Evolutionary conservation across 2,888 invertebrate species (phyloP).

Genomic region (Argyra leucocephala): DNA sequence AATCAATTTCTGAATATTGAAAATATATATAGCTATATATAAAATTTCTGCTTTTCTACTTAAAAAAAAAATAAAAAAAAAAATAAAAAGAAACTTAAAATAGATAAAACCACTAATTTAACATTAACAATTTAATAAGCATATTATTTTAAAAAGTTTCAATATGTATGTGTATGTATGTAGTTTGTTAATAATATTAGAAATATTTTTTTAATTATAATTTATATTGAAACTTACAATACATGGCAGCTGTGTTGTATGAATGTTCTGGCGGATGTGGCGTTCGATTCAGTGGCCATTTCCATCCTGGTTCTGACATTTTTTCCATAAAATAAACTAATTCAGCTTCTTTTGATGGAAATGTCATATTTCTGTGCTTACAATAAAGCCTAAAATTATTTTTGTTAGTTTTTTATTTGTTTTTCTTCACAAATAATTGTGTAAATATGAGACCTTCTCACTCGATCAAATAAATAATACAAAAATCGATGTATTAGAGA

Average conservation of each 20-base stretch:
- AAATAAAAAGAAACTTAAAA: no score
- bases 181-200: background rate
- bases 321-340: slow-evolving; percentile 68
- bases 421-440: no score
- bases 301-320: slow-evolving; percentile 74
- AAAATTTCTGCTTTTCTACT: background rate
- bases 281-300: slow-evolving; percentile 64
- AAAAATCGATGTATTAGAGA: no score
- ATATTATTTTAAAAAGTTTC: no score
- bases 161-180: no score
- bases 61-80: background rate
- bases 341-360: slow-evolving; percentile 65
- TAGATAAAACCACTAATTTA: no score
- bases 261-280: slow-evolving; percentile 57
- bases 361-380: slow-evolving; percentile 57
- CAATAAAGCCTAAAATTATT: slow-evolving; percentile 57
- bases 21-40: background rate
- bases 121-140: no score
- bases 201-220: slow-evolving; percentile 13
- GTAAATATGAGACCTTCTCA: no score
- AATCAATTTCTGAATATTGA: no score
- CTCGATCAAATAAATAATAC: no score
- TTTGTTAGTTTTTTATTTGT: no score
- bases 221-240: slow-evolving; percentile 37
- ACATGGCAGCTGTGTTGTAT: slow-evolving; percentile 37